Percentiles rank a stretch among this genome's conserved stretches.
phyloP scores from a whole-genome alignment of 2,888 invertebrate species.

The Lochmaea crataegi region DNA sequence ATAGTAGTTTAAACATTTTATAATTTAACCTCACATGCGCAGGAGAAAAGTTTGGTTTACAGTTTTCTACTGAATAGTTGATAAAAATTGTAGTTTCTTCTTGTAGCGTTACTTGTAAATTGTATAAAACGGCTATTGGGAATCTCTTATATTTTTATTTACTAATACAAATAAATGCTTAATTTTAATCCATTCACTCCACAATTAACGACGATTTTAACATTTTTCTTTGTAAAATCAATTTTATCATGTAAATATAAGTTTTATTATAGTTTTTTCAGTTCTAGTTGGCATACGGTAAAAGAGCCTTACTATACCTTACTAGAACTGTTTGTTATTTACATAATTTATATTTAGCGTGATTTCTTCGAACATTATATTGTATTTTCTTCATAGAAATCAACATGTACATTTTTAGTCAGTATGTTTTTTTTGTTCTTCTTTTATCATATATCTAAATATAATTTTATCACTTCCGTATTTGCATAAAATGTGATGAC shows the following conservation, averaged over 20 bases:
- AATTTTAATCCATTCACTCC: not conserved
- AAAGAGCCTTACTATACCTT: not conserved
- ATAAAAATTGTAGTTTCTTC: too few relatives aligned
- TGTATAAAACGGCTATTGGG: too few relatives aligned
- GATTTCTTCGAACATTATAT: conserved; percentile 10
- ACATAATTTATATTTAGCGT: not conserved
- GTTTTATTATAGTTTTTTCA: conserved; percentile 5
- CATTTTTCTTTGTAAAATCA: not conserved
- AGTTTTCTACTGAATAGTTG: too few relatives aligned
- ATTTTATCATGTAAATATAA: conserved; percentile 19
- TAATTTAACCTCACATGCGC: too few relatives aligned
- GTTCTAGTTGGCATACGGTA: not conserved
- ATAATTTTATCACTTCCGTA: conserved; percentile 37
- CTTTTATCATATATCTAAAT: conserved; percentile 34
- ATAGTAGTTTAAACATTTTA: too few relatives aligned
- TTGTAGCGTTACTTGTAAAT: too few relatives aligned
- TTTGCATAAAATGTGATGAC: conserved; percentile 48
- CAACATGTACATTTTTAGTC: conserved; percentile 31
- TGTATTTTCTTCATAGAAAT: conserved; percentile 3
- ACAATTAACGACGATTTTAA: not conserved
- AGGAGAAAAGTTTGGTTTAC: too few relatives aligned
- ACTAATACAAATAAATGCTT: not conserved
- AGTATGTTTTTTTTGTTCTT: conserved; percentile 29
- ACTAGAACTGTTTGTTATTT: conserved; percentile 7
- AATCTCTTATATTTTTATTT: too few relatives aligned